Base-by-base conservation (phyloP, 2,797 vertebrate species). In the Champsocephalus gunnari region DNA sequence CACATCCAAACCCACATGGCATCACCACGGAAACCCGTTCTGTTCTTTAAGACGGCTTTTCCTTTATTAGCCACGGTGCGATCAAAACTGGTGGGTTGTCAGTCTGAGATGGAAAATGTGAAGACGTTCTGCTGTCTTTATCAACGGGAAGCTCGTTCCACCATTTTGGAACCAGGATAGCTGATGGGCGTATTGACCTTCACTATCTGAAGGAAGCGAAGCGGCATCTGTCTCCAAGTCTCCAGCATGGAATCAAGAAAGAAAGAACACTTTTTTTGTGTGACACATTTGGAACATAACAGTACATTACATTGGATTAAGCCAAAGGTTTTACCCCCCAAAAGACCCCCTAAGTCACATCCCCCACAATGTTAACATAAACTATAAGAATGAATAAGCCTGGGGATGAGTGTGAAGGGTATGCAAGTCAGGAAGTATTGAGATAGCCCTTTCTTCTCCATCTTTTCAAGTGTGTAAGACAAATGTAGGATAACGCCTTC, bases 21-120 rank as follows among this genome's bases (percentile, higher is more conserved):
- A 71, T 81, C 73, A 6, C 64, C 71, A 69, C 16, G 13, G 50
- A 84, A 77, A 76, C 50, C 1, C 21, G 28, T 54, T 49, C 53
- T 43, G 45, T 56, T 77, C 44, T 16, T 21, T 48, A 80, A 34
- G 34, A 38, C 34, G 8, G 7, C 34, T 9, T 9, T 38, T 38
- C 34, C 34, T 7, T 38, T 9, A 38, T 38, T 38, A 9, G 34
- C 34, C 34, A 38, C 9, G 34, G 34, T 38, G 34, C 34, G 6
- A 38, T 38, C 34, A 38, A 9, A 38, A 38, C 34, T 9, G 34
- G 34, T 38, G 34, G 7, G 34, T 38, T 38, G 9, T 38, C 34
- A 9, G 34, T 38, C 34, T 38, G 34, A 38, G 34, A 38, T 9
- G 34, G 34, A 38, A 38, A 38, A 38, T 38, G 34, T 38, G 34